Base-by-base conservation (phyloP, 1,140 invertebrate species). In the Delia radicum region DNA sequence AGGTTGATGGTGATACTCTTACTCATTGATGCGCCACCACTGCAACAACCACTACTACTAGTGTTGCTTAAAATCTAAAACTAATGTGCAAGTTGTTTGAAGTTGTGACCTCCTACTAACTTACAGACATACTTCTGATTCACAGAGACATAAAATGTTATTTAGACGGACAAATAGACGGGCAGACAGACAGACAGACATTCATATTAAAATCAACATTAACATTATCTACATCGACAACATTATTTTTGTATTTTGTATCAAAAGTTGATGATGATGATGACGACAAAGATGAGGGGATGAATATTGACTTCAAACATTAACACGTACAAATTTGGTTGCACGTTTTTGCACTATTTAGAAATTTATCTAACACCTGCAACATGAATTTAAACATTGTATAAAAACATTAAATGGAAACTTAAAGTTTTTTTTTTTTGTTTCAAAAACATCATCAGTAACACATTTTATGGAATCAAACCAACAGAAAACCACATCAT, bases 331-430 rank as follows among this genome's bases (percentile, higher is more conserved):
- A 69, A 69, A 69, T 69, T 69, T 69, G 29, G 65, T 69, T 69
- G 65, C 65, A 69, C 65, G 65, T 69, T 69, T 69, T 69, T 69
- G 18, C 65, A 69, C 65, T 69, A 69, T 69, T 69, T 69, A 69
- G 65, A 37, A 69, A 69, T 69, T 69, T 69, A 69, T 69, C 65
- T 69, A 69, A 69, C 65, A 69, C 65, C 65, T 69, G 65, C 65
- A 69, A 31, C 65, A 69, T 69, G 65, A 69, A 33, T 69, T 33
- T 13, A 21, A 37, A 69, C 65, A 69, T 37, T 69, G 65, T 33
- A 24, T 55, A 42, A 55, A 55, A 55, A 55, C 48, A 55, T 55
- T 55, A 55, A 21, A 55, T 55, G 48, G n/a, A 55, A 21, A 55
- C 18, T 55, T 55, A 21, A 55, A 55, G 24, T 18, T 21, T 55